Evolutionary conservation across 1,140 invertebrate genomes (phyloP).

Genomic region (Glossosoma conforme): DNA sequence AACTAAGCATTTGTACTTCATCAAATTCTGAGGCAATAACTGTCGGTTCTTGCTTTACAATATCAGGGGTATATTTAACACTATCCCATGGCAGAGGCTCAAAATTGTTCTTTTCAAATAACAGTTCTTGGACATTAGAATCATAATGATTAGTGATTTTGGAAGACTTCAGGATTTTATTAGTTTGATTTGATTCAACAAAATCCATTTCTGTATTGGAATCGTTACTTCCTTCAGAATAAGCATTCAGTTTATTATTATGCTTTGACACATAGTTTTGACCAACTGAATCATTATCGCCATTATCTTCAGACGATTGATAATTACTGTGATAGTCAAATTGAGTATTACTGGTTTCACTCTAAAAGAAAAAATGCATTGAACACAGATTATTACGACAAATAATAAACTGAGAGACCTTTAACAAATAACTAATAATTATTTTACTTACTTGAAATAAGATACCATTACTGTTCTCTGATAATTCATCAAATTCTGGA

Average conservation of each 20-base stretch:
- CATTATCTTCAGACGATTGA: conserved; percentile 12
- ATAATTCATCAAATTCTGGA: conserved; percentile 24
- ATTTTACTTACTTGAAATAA: conserved; percentile 13
- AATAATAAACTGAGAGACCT: background rate
- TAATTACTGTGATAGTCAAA: conserved; percentile 6
- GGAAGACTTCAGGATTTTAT: background rate
- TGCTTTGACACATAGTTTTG: background rate
- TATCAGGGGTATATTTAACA: background rate
- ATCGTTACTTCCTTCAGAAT: conserved; percentile 15
- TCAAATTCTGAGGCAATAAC: conserved; percentile 21
- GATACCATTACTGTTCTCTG: conserved; percentile 11
- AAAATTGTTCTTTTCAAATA: conserved; percentile 2
- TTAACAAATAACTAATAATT: too few relatives aligned
- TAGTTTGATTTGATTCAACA: conserved; percentile 4
- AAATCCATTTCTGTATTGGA: background rate
- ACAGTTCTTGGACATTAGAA: conserved; percentile 2
- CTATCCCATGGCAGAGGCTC: conserved; percentile 19
- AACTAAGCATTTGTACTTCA: conserved; percentile 24
- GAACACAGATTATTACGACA: background rate
- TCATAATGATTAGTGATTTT: background rate
- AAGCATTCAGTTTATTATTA: background rate
- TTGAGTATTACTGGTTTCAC: background rate
- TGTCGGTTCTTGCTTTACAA: conserved; percentile 4
- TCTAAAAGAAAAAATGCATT: conserved; percentile 7
- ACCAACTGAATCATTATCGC: conserved; percentile 11